Base-by-base conservation (phyloP, 2,888 invertebrate species). In the Drosophila demipolita region DNA sequence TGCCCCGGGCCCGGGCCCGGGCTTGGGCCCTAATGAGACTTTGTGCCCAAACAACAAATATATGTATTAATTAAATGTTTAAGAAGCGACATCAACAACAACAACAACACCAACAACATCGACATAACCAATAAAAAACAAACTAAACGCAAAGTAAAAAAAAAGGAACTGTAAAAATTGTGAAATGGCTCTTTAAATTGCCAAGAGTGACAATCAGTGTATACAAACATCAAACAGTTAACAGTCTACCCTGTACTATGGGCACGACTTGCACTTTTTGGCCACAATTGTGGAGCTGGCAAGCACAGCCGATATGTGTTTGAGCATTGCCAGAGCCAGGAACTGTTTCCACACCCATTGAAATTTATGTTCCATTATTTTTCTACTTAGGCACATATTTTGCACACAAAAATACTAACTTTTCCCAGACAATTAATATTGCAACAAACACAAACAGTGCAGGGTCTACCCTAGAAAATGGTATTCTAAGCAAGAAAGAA, bases 381-480 rank as follows among this genome's bases (percentile, higher is more conserved):
- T 23, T 15, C 15, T 4, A 23, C 8, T 45, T 45, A 15, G 3
- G 7, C 23, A 23, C 2, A 2, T 45, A 23, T 23, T 23, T 45
- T 20, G 8, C 29, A 23, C 23, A 15, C 23, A 23, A 23, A 45
- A 15, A 15, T 8, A 8, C 23, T 1, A 15, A 8, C 7, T 20
- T 45, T 7, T 6, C 45, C 45, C 86, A 80, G 71, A 78, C 80
- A 83, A 85, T 80, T 74, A 72, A 78, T 82, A 72, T 57, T 66
- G 48, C 66, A 77, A 64, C 61, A 66, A 71, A 64, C 35, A 63
- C 36, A 23, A 33, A 15, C 20, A 35, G 15, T 15, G 49, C 20
- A 33, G 23, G 23, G 36, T n/a, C 36, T 36, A 23, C 26, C 17
- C 9, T 17, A 52, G 35, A 50, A 40, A 23, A 29, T 4, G 17